Evolutionary conservation across 2,113 vertebrate species (phyloP).

Genomic region (Setophaga coronata): DNA sequence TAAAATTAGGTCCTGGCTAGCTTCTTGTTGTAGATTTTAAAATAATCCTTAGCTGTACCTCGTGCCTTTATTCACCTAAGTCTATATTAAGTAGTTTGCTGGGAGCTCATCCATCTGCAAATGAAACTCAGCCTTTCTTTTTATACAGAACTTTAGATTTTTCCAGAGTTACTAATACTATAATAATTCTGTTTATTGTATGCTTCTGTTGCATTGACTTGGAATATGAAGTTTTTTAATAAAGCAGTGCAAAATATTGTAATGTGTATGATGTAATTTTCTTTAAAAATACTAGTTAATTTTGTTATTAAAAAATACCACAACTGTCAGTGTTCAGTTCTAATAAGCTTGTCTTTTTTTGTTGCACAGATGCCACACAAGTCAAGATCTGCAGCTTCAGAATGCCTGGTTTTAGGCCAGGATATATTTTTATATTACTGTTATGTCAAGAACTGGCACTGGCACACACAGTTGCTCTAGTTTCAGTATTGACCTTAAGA

Average conservation of each 20-base stretch:
- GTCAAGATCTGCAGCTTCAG: constrained; percentile 54
- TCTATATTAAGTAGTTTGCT: background rate
- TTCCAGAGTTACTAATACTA: background rate
- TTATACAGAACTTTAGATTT: background rate
- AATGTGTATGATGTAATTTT: constrained; percentile 47
- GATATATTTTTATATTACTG: background rate
- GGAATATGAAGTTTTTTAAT: constrained; percentile 34
- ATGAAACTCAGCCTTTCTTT: background rate
- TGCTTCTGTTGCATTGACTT: constrained; percentile 26
- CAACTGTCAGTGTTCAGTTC: background rate
- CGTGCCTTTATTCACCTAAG: constrained; percentile 15
- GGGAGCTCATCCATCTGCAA: background rate
- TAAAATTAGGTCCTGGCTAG: background rate
- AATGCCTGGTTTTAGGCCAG: constrained; percentile 53
- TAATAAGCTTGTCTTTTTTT: constrained; percentile 49
- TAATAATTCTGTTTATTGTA: background rate
- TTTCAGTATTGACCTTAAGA: background rate
- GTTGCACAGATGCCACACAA: constrained; percentile 56
- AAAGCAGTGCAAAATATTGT: constrained; percentile 37
- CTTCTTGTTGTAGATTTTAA: background rate
- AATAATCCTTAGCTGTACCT: background rate
- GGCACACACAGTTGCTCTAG: constrained; percentile 22
- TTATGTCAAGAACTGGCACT: constrained; percentile 6
- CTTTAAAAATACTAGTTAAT: constrained; percentile 8
- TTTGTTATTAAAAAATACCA: background rate